A percentile compares a stretch with the other conserved stretches of the same genome.
Conservation (phyloP, 2,113 vertebrate genomes). For the Cavia porcellus region DNA sequence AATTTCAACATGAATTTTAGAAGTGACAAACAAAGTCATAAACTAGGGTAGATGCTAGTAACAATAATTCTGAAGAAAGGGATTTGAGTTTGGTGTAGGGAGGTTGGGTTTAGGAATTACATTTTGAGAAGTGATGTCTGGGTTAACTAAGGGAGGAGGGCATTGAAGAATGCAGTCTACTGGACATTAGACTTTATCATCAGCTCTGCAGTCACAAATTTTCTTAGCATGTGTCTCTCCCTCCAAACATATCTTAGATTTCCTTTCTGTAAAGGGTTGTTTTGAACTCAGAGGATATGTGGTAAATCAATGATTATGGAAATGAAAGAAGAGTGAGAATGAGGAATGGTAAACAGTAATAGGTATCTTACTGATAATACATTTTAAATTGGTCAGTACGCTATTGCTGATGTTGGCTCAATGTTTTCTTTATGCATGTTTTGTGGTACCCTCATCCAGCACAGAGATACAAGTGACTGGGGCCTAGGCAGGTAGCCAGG, state of each 20-base stretch:
- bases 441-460: rapidly evolving
- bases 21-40: neutral
- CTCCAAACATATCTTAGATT: neutral
- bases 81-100: neutral
- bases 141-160: neutral
- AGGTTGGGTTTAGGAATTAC: neutral
- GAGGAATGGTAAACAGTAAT: too few species aligned
- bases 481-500: neutral
- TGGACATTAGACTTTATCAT: neutral
- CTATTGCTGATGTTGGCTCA: neutral
- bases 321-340: neutral
- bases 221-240: neutral
- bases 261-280: neutral
- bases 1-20: neutral
- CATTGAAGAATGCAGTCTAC: neutral
- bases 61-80: neutral
- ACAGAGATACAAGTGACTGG: neutral
- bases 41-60: neutral
- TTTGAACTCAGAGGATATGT: neutral
- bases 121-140: neutral
- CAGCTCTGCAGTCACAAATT: neutral
- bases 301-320: neutral
- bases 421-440: neutral
- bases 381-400: neutral
- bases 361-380: neutral